These are phyloP conservation scores for Coecobrya sp. DNA, from an alignment of 2,888 invertebrate species.

Conservation along the genomic window DNA sequence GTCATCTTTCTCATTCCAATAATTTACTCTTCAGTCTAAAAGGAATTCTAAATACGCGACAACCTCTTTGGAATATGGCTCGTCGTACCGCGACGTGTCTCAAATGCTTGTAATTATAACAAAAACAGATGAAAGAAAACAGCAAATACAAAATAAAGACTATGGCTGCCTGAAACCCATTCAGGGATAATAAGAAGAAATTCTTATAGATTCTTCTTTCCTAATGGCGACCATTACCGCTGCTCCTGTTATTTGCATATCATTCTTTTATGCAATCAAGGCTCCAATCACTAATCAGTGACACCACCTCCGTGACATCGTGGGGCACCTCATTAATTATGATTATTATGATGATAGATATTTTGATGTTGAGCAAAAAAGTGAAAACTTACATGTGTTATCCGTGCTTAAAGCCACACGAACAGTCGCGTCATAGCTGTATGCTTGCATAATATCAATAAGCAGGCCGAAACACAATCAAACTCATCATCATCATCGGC, in stretches of 20 bases:
- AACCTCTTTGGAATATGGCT: too few species aligned
- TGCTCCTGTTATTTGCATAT: slow-evolving; percentile 48
- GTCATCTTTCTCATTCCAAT: too few species aligned
- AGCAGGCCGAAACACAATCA: not conserved
- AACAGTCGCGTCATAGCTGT: slow-evolving; percentile 21
- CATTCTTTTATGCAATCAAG: slow-evolving; percentile 77
- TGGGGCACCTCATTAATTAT: slow-evolving; percentile 81
- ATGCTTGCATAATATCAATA: not conserved
- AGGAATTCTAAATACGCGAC: too few species aligned
- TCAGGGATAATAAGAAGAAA: not conserved
- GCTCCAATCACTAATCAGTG: slow-evolving; percentile 80
- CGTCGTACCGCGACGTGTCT: not conserved
- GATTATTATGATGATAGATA: slow-evolving; percentile 75
- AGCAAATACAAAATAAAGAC: not conserved
- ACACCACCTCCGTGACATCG: slow-evolving; percentile 77
- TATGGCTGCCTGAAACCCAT: too few species aligned
- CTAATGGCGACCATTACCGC: slow-evolving; percentile 3
- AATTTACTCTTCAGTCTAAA: too few species aligned
- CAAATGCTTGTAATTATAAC: not conserved
- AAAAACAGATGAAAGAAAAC: not conserved
- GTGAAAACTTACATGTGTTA: slow-evolving; percentile 33
- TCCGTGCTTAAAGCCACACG: slow-evolving; percentile 38
- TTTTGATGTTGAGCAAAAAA: not conserved
- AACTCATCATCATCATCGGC: not conserved
- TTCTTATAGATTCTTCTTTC: slow-evolving; percentile 20